Conservation (phyloP, 1,140 invertebrate species). For the Hydropsyche tenuis region DNA sequence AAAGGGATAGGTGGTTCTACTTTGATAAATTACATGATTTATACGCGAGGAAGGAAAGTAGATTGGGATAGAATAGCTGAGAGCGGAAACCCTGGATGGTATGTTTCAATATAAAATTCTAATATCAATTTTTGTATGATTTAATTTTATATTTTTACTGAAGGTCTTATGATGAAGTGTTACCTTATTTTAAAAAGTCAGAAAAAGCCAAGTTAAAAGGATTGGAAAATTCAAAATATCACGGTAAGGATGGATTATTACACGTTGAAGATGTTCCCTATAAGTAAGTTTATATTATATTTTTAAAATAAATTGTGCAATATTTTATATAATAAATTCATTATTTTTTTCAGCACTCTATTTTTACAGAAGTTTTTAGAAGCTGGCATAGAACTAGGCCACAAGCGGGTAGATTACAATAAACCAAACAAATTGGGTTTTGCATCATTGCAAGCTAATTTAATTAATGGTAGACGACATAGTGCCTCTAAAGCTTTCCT, state of each 20-base stretch:
- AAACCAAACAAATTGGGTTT: constrained; percentile 68
- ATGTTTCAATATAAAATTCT: neutral
- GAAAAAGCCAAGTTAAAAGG: constrained; percentile 64
- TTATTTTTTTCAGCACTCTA: constrained; percentile 55
- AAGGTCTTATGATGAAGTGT: constrained; percentile 74
- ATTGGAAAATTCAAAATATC: constrained; percentile 62
- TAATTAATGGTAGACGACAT: constrained; percentile 59
- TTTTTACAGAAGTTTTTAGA: constrained; percentile 69
- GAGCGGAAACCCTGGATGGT: constrained; percentile 71
- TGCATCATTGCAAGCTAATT: constrained; percentile 72
- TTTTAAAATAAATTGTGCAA: neutral
- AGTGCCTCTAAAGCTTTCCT: constrained; percentile 67
- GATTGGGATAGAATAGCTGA: constrained; percentile 79
- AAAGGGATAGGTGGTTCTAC: constrained; percentile 76
- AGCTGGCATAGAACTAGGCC: constrained; percentile 67
- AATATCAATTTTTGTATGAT: neutral
- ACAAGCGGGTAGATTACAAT: constrained; percentile 71
- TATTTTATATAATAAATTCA: neutral
- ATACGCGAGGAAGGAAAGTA: constrained; percentile 77
- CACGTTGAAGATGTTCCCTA: constrained; percentile 64
- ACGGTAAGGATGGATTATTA: constrained; percentile 64
- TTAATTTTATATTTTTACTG: constrained; percentile 33
- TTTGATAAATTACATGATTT: constrained; percentile 86
- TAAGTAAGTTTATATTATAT: constrained; percentile 55
- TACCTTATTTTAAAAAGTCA: constrained; percentile 72